Evolutionary conservation across 2,113 vertebrate species (phyloP).

Genomic region (Carassius gibelio): DNA sequence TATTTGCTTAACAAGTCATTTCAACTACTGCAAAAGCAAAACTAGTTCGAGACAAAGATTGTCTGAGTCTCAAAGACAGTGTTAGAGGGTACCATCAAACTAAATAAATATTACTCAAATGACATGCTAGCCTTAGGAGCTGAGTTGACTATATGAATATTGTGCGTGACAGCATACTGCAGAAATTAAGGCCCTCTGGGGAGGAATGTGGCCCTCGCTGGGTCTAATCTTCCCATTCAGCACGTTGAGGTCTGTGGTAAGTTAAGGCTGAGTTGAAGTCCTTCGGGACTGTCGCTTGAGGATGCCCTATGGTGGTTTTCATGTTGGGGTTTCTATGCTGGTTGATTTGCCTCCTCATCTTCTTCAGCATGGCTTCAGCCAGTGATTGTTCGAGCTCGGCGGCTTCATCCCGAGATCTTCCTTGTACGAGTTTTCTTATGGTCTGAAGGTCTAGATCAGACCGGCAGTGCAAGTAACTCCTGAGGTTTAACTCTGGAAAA

Average conservation of each 20-base stretch:
- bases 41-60: neutral
- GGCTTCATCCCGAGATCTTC: conserved; percentile 67
- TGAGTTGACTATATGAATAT: conserved; percentile 20
- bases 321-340: conserved; percentile 46
- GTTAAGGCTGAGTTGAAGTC: conserved; percentile 58
- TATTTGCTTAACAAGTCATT: neutral
- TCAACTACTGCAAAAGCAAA: conserved; percentile 12
- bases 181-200: neutral
- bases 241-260: conserved; percentile 70
- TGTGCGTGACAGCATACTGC: conserved; percentile 5
- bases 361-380: conserved; percentile 60
- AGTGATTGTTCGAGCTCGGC: conserved; percentile 68
- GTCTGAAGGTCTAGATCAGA: conserved; percentile 73
- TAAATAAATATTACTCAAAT: conserved; percentile 20
- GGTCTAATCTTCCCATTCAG: conserved; percentile 78
- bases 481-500: conserved; percentile 75
- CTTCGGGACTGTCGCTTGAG: conserved; percentile 44
- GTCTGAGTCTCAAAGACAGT: neutral
- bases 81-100: neutral
- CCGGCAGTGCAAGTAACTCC: conserved; percentile 76
- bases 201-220: conserved; percentile 21
- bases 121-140: conserved; percentile 23
- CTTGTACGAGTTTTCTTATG: conserved; percentile 67
- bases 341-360: conserved; percentile 51
- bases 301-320: conserved; percentile 52